Base-by-base conservation (phyloP, 2,888 invertebrate species). In the Pachycephus smyrnensis region DNA sequence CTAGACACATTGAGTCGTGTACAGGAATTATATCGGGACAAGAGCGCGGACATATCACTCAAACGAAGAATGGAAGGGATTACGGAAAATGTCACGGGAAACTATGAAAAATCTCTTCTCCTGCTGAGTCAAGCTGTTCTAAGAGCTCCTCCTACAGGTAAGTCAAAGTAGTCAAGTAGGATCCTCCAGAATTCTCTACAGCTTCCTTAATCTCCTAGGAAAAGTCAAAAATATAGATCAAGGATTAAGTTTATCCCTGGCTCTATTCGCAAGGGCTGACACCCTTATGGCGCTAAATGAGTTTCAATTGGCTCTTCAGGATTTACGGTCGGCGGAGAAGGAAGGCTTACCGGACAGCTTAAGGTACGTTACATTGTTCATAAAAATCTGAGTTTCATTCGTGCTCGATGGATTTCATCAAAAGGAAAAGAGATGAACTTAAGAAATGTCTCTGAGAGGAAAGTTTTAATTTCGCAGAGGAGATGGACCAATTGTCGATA, bases 61-160 rank as follows among this genome's bases (percentile, higher is more conserved):
- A 93, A 94, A 75, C 93, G 94, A 30, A 92, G 96, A 3, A 87
- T 93, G 9, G 95, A 95, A 73, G 96, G 95, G 0, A 94, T 95
- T 84, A 91, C 93, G 76, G 92, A 93, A 1, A 91, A 94, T 77
- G 90, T 93, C 75, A 91, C 92, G 1, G 94, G 93, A 1, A 93
- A 95, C 76, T 87, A 92, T 4, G 89, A 92, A 77, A 94, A 93
- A 86, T 95, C 96, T 0, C 90, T 96, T 32, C 91, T 93, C 0
- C 91, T 95, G 1, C 94, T 94, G 79, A 95, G 95, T 89, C 95
- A 96, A 89, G 95, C 96, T 23, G 94, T 97, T 11, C 92, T 96
- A 37, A 93, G 95, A 80, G 95, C 96, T 0, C 96, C 96, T 0
- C 90, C 92, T 84, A 93, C 94, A 85, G 94, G 95, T 95, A 23